Conservation (phyloP, 37 sponge, comb jelly and placozoan species). For the Hormiphora californensis region DNA sequence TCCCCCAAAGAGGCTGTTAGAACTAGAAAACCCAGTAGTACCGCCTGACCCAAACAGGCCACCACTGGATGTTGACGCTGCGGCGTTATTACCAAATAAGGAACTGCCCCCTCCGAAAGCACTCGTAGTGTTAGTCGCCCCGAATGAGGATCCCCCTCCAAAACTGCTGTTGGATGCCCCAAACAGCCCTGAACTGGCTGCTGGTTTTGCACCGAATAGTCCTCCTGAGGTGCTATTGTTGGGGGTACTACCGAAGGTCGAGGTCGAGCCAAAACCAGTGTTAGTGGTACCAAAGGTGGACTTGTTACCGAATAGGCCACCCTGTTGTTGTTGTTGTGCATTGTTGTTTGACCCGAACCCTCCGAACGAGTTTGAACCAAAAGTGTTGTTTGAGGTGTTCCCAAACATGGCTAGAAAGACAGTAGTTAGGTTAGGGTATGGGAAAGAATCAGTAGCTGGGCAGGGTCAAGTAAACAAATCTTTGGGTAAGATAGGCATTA, state of each 20-base stretch:
- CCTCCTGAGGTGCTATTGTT: slow-evolving; percentile 24
- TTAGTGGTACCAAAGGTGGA: not conserved
- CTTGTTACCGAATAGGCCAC: slow-evolving; percentile 32
- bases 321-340: too few species aligned
- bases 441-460: too few species aligned
- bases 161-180: not conserved
- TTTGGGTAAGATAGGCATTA: too few species aligned
- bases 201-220: slow-evolving; percentile 37
- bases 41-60: slow-evolving; percentile 8
- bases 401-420: slow-evolving; percentile 54
- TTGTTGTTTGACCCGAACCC: slow-evolving; percentile 17
- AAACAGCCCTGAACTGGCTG: not conserved
- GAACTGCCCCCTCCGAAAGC: slow-evolving; percentile 19
- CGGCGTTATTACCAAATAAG: slow-evolving; percentile 9
- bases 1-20: not conserved
- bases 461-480: too few species aligned
- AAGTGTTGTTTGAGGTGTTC: not conserved
- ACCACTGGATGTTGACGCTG: not conserved
- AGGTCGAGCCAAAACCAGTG: not conserved
- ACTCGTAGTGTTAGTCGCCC: not conserved
- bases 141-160: not conserved
- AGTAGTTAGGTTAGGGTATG: too few species aligned
- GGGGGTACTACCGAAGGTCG: not conserved
- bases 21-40: not conserved
- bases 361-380: slow-evolving; percentile 12